These are phyloP conservation scores for Tamandua tetradactyla DNA, from an alignment of 2,797 vertebrate species.

Conservation along the genomic window DNA sequence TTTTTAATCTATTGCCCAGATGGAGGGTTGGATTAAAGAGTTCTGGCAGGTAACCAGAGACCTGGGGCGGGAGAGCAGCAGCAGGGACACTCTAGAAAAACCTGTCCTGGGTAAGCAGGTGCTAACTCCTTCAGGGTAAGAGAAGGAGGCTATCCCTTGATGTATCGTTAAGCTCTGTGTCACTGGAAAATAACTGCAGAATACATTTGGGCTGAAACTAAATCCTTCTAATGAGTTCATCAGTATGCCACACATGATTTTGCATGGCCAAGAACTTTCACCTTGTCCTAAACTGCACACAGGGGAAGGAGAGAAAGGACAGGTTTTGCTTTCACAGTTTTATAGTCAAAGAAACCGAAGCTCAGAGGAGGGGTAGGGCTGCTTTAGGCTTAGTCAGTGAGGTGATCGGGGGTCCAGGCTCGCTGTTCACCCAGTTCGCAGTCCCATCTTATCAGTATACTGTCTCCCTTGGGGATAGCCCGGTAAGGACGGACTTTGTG, in stretches of 20 bases:
- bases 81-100: not conserved
- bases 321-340: not conserved
- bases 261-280: not conserved
- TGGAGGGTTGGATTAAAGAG: constrained; percentile 33
- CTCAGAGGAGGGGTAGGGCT: not conserved
- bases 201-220: not conserved
- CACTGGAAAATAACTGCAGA: not conserved
- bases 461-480: not conserved
- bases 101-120: constrained; percentile 37
- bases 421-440: not conserved
- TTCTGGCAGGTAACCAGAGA: constrained; percentile 46
- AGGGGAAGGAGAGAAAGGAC: not conserved
- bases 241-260: not conserved
- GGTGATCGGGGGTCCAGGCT: not conserved
- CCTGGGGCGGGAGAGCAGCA: not conserved
- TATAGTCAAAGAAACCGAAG: not conserved
- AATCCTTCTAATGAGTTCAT: not conserved
- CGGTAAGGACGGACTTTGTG: not conserved
- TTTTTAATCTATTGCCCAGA: constrained; percentile 54
- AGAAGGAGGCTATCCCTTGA: not conserved
- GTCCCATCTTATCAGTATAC: not conserved
- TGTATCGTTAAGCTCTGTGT: not conserved
- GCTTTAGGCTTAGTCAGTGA: not conserved
- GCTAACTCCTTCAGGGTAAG: not conserved
- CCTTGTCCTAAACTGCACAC: not conserved